Evolutionary conservation across 2,797 vertebrate genomes (phyloP), one percentile per base, ranked within the genome.

Genomic region (Pseudochromis fuscus): DNA sequence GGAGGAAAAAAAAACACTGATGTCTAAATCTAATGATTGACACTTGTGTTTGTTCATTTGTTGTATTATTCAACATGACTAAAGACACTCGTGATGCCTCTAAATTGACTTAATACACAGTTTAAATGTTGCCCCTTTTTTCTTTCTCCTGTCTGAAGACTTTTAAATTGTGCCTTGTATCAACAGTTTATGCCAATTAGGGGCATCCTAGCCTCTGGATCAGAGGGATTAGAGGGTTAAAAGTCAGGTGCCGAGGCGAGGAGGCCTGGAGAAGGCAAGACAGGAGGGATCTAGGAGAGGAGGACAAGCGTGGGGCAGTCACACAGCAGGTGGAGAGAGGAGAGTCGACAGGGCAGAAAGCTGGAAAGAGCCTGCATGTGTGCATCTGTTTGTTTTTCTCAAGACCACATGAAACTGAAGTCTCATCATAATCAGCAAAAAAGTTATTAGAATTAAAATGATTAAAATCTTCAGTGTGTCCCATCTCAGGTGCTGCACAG

Each of bases 161-260:
- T 78, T 65, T 80, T 38, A 58, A 40, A 49, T 66, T 2, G 23
- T 55, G 48, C 65, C 28, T 45, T 0, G 2, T 25, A 19, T 24
- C 15, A 18, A 24, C 55, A 11, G 18, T n/a, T 79, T 80, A 62
- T 23, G 28, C 76, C 81, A 90, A 88, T 91, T 89, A 91, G 69
- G 25, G 42, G 46, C 46, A 46, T 65, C 83, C 71, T 25, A 33
- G 70, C 49, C 63, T 55, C 30, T n/a, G 61, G 78, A 85, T 70
- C 68, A 55, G 57, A 78, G 63, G 89, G 89, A 93, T 91, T 93
- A 92, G 79, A 86, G 82, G 89, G 91, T 91, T 87, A 92, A 89
- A 92, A 91, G 89, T 92, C 92, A 92, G 90, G 73, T 84, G 87
- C 65, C 74, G 81, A 83, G 76, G 82, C 53, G 18, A 81, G 80